Percentiles rank a stretch among this genome's conserved stretches.
Evolutionary conservation across 2,888 invertebrate species (phyloP).

Genomic region (Aelia acuminata): DNA sequence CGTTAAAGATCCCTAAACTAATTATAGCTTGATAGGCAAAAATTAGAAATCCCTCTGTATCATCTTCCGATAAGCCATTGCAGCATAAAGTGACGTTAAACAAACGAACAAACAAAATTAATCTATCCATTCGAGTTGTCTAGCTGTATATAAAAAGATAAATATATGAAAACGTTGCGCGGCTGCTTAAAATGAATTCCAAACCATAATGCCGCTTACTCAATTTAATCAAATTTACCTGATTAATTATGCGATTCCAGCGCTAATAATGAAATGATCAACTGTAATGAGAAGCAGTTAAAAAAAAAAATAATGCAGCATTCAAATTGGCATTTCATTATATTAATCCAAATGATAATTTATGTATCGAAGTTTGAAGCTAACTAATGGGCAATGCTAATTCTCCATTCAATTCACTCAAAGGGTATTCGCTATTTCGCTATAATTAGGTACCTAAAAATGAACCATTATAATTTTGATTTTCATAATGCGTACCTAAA

Average conservation of each 20-base stretch:
- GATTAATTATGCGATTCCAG: slow-evolving; percentile 2
- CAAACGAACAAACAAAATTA: no score
- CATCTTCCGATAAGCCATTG: no score
- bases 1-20: no score
- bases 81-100: no score
- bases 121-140: no score
- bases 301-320: slow-evolving; percentile 12
- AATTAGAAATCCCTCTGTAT: no score
- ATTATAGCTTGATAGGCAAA: no score
- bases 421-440: neutral
- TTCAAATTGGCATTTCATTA: neutral
- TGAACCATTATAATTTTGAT: neutral
- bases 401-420: neutral
- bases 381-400: neutral
- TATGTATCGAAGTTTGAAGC: neutral
- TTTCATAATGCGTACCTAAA: no score
- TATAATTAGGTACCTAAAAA: neutral
- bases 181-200: neutral
- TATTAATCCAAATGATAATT: neutral
- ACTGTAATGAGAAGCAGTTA: slow-evolving; percentile 6
- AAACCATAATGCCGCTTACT: neutral
- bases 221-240: neutral
- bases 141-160: neutral
- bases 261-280: neutral
- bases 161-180: neutral